Evolutionary conservation across 2,888 invertebrate genomes (phyloP), one percentile per base, ranked within the genome.

Genomic region (Mimumesa dahlbomi): DNA sequence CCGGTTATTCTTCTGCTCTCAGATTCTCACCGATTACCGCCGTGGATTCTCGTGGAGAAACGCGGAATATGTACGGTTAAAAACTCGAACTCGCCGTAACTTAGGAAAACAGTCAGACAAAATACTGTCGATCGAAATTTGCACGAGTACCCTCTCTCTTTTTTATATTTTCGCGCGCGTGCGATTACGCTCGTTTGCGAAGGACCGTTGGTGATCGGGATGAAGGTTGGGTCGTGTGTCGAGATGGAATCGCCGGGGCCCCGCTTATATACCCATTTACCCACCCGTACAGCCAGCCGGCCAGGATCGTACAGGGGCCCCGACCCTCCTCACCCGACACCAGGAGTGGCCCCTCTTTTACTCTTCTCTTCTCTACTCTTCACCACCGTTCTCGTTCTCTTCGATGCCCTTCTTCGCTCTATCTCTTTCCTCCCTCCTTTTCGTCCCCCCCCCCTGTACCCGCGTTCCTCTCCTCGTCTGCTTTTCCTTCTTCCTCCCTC

Each of bases 211-310:
- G 80, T 65, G 83, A 81, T 77, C 84, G 82, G 83, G 84, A 87
- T 82, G 88, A 88, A 87, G 89, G 86, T 88, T 87, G 87, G 87
- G 83, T 88, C 87, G 87, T 88, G 85, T 89, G 88, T 89, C 88
- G 87, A 85, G 85, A 79, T 79, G 79, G 86, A 87, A 84, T 86
- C 82, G 82, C 75, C 83, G 84, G 83, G 87, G 83, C 84, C 82
- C 83, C 83, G 88, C 84, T 89, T 89, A 87, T 89, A 89, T 89
- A 89, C 87, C 85, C 83, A 76, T 79, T 81, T 81, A 79, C 85
- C 86, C 87, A 84, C 84, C 82, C 82, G 71, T 73, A 77, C 65
- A 63, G 54, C 65, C 40, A 40, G 54, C 63, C 21, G 46, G 64
- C 63, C 73, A 73, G 81, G 77, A 79, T 80, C 80, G 81, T 73